Evolutionary conservation across 2,888 invertebrate species (phyloP).

Genomic region (Glyphotaelius pellucidus): DNA sequence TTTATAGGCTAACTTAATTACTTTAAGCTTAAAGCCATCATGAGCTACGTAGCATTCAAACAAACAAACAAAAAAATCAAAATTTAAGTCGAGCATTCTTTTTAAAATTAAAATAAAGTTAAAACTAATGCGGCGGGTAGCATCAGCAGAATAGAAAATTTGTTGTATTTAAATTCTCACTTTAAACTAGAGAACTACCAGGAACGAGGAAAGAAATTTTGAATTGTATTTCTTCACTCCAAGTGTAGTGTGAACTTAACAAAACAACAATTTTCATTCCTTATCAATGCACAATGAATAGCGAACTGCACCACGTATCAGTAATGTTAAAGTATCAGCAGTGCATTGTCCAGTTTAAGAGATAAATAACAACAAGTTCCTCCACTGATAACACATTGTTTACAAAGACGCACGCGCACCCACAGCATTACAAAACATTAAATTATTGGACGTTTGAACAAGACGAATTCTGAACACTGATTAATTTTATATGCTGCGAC

Average conservation of each 20-base stretch:
- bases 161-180: background rate
- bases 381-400: no score
- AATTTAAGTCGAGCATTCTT: background rate
- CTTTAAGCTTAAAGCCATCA: background rate
- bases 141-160: background rate
- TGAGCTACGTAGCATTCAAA: background rate
- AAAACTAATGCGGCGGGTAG: no score
- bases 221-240: background rate
- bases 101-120: no score
- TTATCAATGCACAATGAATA: background rate
- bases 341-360: constrained; percentile 9
- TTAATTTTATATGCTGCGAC: no score
- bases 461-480: no score
- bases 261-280: background rate
- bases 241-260: no score
- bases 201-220: background rate
- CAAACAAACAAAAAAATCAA: background rate
- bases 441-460: no score
- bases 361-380: no score
- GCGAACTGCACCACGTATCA: background rate
- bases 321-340: background rate
- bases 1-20: background rate
- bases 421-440: no score
- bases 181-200: background rate
- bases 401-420: no score